Percentiles rank a stretch among this genome's conserved stretches.
Evolutionary conservation across 2,888 invertebrate species (phyloP).

Genomic region (Zonitis immaculata): DNA sequence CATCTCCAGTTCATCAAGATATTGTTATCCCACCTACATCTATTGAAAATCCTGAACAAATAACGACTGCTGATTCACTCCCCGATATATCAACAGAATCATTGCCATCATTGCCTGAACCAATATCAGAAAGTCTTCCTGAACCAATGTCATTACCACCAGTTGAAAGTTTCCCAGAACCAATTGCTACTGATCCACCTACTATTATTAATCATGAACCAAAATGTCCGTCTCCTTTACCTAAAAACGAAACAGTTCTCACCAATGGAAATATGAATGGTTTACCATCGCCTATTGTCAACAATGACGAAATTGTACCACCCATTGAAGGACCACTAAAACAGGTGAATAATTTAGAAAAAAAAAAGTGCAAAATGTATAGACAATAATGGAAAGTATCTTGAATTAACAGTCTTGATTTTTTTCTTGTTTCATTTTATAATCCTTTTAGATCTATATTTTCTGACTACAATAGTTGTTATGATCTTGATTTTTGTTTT

Average conservation of each 20-base stretch:
- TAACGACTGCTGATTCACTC: constrained; percentile 42
- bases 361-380: constrained; percentile 46
- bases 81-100: constrained; percentile 47
- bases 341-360: constrained; percentile 46
- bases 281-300: constrained; percentile 43
- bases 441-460: constrained; percentile 8
- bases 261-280: constrained; percentile 47
- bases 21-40: background rate
- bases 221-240: constrained; percentile 15
- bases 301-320: constrained; percentile 50
- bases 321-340: constrained; percentile 55
- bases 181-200: constrained; percentile 35
- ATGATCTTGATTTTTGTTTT: background rate
- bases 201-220: constrained; percentile 23
- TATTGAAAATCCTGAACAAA: constrained; percentile 17
- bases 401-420: constrained; percentile 34
- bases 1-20: background rate
- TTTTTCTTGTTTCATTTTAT: constrained; percentile 17
- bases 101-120: constrained; percentile 44
- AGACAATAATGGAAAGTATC: constrained; percentile 29
- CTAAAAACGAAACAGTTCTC: constrained; percentile 32
- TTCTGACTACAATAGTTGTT: background rate
- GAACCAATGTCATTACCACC: constrained; percentile 48
- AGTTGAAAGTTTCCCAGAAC: constrained; percentile 46
- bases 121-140: constrained; percentile 42